Evolutionary conservation across 2,888 invertebrate genomes (phyloP), one percentile per base, ranked within the genome.

Genomic region (Allygus modestus): DNA sequence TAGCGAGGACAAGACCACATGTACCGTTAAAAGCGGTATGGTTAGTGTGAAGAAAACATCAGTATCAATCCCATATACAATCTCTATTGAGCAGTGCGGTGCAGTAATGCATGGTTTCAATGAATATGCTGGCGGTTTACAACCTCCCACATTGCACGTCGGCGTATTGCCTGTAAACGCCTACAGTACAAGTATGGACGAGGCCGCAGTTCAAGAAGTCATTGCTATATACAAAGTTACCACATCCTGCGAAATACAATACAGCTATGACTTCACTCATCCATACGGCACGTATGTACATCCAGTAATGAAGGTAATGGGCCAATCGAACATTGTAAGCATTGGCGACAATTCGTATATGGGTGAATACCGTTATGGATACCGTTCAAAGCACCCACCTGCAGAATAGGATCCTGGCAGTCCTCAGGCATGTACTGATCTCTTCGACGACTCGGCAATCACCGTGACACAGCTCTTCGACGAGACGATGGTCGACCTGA

Each of bases 191-290:
- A 20, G n/a, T 7, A 17, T 41, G 11, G 41, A 20, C 1, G 75
- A 75, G 11, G 41, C 75, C 9, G 2, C 33, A 23, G 46, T 75
- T 9, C 75, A 75, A 43, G 43, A 75, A 43, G 46, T 75, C 5
- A 23, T 43, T 12, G 41, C 75, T 5, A 11, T 75, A 7, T 75
- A 75, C 20, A 75, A 43, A 75, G 41, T 75, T 23, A n/a, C 1
- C 17, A 43, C 43, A 26, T 33, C 33, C 20, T 26, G 41, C 20
- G 75, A 75, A 43, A 75, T 75, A 1, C 41, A 75, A 12, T 75
- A 75, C 17, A 26, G 43, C 11, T 75, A 33, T 17, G 46, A 46
- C 17, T 46, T 46, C n/a, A 54, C 54, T 1, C 54, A 54, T 54
- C 54, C 54, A 54, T 54, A 54, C 11, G 54, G 54, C 20, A 54